Evolutionary conservation across 2,797 vertebrate genomes (phyloP).

Genomic region (Momotus momota): DNA sequence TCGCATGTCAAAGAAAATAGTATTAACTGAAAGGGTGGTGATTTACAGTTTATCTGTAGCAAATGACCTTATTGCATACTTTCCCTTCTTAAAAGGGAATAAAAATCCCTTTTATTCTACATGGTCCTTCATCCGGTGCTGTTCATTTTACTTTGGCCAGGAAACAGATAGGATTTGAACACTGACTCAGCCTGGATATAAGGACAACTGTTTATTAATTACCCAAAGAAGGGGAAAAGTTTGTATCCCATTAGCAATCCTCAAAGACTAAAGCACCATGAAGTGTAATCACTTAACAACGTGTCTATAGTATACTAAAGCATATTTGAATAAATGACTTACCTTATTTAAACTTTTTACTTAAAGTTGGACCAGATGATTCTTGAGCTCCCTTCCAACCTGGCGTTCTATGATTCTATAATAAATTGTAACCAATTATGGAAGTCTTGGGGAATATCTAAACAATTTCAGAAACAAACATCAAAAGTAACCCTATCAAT

Average conservation of each 20-base stretch:
- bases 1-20: neutral
- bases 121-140: neutral
- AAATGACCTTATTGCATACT: neutral
- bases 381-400: too few species aligned
- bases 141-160: neutral
- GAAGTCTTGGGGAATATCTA: neutral
- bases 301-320: neutral
- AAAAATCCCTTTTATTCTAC: neutral
- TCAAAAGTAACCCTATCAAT: neutral
- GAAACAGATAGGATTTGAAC: neutral
- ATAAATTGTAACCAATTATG: neutral
- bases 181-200: neutral
- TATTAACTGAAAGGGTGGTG: neutral
- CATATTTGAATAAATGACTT: neutral
- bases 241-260: neutral
- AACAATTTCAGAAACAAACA: slow-evolving; percentile 5
- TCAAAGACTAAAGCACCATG: neutral
- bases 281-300: neutral
- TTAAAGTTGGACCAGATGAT: too few species aligned
- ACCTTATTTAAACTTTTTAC: too few species aligned
- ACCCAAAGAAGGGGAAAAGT: neutral
- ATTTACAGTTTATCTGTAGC: neutral
- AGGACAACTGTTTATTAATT: neutral
- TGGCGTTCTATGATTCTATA: too few species aligned
- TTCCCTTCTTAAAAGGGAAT: neutral